These are phyloP conservation scores for Phrynocephalus guinanensis DNA, from an alignment of 2,797 vertebrate species.

Conservation along the genomic window DNA sequence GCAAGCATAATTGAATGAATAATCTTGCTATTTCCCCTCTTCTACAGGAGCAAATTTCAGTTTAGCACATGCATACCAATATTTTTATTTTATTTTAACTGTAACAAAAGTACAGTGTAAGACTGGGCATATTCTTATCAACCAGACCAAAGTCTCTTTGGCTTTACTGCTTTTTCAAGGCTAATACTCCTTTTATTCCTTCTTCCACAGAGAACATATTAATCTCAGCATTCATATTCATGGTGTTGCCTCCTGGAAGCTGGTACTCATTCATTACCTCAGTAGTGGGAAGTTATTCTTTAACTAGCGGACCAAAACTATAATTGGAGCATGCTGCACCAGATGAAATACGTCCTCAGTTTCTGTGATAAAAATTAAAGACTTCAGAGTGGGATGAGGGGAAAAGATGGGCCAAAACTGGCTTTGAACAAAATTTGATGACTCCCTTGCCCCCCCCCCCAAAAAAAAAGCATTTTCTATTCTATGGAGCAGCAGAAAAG, in stretches of 20 bases:
- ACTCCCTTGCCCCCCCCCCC: too few relatives aligned
- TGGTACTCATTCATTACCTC: neutral
- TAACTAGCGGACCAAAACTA: neutral
- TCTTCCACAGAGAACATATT: neutral
- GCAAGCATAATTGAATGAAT: constrained; percentile 46
- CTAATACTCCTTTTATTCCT: neutral
- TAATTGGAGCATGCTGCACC: neutral
- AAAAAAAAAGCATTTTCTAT: neutral
- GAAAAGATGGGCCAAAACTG: neutral
- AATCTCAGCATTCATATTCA: neutral
- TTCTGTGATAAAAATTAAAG: neutral
- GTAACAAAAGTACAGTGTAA: neutral
- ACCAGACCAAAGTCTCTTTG: neutral
- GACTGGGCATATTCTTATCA: neutral
- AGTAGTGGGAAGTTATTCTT: neutral
- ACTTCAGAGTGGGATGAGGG: neutral
- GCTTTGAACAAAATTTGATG: neutral
- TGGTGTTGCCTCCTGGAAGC: neutral
- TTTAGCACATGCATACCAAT: constrained; percentile 41
- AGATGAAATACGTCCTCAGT: neutral
- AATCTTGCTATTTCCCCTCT: neutral
- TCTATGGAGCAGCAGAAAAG: too few relatives aligned
- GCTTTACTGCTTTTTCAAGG: neutral
- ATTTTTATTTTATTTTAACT: constrained; percentile 19
- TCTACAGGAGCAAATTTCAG: constrained; percentile 22